Percentiles rank a stretch among this genome's conserved stretches.
These are phyloP conservation scores for Euthynnus affinis DNA, from an alignment of 2,797 vertebrate genomes.

Conservation along the genomic window DNA sequence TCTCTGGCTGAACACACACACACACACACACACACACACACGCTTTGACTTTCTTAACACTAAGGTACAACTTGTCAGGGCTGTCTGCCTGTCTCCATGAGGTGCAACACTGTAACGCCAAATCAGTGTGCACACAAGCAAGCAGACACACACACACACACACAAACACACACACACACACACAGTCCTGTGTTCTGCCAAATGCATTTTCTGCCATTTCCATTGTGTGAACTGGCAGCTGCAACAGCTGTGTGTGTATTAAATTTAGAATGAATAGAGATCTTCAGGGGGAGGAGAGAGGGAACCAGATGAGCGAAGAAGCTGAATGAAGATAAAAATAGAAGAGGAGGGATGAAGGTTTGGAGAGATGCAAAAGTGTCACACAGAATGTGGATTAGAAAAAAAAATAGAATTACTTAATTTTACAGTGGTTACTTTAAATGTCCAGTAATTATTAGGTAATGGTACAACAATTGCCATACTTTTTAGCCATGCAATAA, in stretches of 20 bases:
- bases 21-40: conserved; percentile 9
- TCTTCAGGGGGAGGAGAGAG: conserved; percentile 1
- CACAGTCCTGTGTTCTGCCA: conserved; percentile 1
- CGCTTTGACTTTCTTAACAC: background rate
- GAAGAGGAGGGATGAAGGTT: background rate
- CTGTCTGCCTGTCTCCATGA: conserved; percentile 31
- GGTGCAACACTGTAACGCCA: conserved; percentile 35
- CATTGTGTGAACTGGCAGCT: conserved; percentile 12
- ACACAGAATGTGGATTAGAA: background rate
- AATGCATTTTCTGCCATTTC: conserved; percentile 20
- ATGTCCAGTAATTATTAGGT: background rate
- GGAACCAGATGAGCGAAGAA: background rate
- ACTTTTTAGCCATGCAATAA: background rate
- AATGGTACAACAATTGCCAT: background rate
- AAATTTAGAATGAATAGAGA: conserved; percentile 9
- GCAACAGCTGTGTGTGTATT: conserved; percentile 25
- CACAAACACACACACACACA: conserved; percentile 20
- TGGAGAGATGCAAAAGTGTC: background rate
- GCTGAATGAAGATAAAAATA: background rate
- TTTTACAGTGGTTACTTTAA: background rate
- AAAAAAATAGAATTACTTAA: background rate
- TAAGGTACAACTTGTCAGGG: conserved; percentile 16
- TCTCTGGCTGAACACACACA: background rate
- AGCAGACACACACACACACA: conserved; percentile 8
- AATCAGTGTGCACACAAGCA: background rate